Conservation (phyloP, 2,113 vertebrate species). For the Percina caprodes region DNA sequence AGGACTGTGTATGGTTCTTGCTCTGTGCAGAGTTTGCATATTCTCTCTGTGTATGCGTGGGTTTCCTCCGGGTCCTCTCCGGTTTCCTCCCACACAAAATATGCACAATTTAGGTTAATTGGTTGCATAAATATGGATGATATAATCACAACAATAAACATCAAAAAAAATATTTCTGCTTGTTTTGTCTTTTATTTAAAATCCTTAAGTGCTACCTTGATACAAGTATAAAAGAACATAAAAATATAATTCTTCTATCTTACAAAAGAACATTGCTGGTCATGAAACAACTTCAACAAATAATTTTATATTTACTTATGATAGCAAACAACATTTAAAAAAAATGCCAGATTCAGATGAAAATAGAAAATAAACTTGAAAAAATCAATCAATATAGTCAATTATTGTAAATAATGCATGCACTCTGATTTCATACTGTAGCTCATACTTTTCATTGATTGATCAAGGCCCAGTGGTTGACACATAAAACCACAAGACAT, state of each 20-base stretch:
- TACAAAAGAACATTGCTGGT: neutral
- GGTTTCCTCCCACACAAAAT: neutral
- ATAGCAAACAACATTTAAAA: neutral
- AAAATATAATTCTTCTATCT: neutral
- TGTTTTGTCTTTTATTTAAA: neutral
- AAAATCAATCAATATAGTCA: neutral
- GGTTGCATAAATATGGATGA: neutral
- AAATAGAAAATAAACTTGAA: neutral
- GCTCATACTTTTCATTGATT: neutral
- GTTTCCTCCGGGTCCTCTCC: neutral
- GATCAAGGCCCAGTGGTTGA: neutral
- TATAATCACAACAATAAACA: neutral
- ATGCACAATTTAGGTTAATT: neutral
- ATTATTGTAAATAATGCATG: neutral
- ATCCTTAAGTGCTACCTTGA: neutral
- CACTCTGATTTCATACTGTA: neutral
- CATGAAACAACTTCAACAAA: neutral
- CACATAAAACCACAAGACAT: neutral
- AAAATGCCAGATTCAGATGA: neutral
- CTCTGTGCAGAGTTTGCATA: constrained; percentile 6
- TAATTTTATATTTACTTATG: neutral
- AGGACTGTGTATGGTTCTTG: no score
- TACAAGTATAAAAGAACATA: neutral
- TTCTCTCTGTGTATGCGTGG: neutral
- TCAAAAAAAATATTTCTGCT: neutral